Base-by-base conservation (phyloP, 2,113 vertebrate species). In the Diphyllodes magnificus region DNA sequence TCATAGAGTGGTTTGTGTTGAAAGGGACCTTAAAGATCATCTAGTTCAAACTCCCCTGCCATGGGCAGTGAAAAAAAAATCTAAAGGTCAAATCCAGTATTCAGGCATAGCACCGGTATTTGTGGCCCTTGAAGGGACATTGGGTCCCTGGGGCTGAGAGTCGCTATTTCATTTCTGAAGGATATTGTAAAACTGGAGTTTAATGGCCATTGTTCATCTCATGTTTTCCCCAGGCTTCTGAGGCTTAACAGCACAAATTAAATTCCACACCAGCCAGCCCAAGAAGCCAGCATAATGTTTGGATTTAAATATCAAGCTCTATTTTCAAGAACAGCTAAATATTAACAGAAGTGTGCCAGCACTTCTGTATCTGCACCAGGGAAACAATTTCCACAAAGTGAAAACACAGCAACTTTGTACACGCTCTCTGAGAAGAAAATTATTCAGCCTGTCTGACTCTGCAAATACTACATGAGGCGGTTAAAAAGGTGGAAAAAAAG, bases 211-310 rank as follows among this genome's bases (percentile, higher is more conserved):
- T 90, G 90, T 96, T 97, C 88, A 87, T 95, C 88, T 81, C 1
- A 31, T 75, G 77, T 92, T 96, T 97, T 95, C 75, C 90, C 53
- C 65, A 90, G 64, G 61, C 37, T 88, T 95, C 92, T 96, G 81
- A 47, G 31, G 82, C 80, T 97, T 97, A 96, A 88, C 69, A 92
- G 69, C 35, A 80, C n/a, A 96, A 96, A 96, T 95, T 94, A 89
- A 92, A 89, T 93, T 97, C 96, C 70, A 91, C 80, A 88, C 85
- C 81, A 97, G 89, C 56, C 91, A 96, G 90, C 73, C 82, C 85
- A 97, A 96, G 86, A 94, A 91, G 82, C 77, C 75, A 95, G 73
- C 64, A 66, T 80, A 91, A 37, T 86, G 60, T 96, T 97, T 90
- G 84, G 84, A 90, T 92, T 95, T 97, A 93, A 97, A 96, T 93